These are phyloP conservation scores for Gadopsis marmoratus DNA, from an alignment of 2,797 vertebrate genomes.

Conservation along the genomic window DNA sequence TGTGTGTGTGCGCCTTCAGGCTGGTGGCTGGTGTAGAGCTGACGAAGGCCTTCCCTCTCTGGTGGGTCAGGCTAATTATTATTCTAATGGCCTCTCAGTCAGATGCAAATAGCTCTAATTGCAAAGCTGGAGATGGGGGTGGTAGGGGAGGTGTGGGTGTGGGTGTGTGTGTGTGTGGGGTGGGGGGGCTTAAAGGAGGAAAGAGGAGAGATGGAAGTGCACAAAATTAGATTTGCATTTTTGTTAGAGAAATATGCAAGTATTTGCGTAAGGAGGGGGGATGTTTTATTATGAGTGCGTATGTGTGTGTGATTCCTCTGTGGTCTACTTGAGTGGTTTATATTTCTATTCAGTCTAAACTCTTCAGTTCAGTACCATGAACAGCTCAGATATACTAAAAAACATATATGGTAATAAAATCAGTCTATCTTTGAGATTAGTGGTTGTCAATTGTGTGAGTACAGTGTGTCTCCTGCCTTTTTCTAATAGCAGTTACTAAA, in stretches of 20 bases:
- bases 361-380: constrained; percentile 50
- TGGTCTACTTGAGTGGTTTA: constrained; percentile 60
- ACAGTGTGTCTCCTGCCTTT: background rate
- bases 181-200: constrained; percentile 20
- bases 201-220: constrained; percentile 68
- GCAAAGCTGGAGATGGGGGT: constrained; percentile 70
- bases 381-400: constrained; percentile 28
- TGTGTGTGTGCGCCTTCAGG: constrained; percentile 62
- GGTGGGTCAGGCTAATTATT: constrained; percentile 88
- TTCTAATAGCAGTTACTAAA: background rate
- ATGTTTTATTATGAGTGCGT: constrained; percentile 44
- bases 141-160: constrained; percentile 16
- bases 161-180: too few relatives aligned
- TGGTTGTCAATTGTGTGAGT: constrained; percentile 5
- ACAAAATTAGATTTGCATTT: constrained; percentile 81
- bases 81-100: constrained; percentile 89
- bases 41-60: constrained; percentile 79
- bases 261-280: constrained; percentile 32
- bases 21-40: constrained; percentile 72
- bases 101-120: constrained; percentile 89
- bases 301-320: constrained; percentile 43
- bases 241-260: constrained; percentile 70
- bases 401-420: constrained; percentile 27
- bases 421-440: constrained; percentile 6
- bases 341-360: constrained; percentile 66